Percentiles rank a stretch among this genome's conserved stretches.
Conservation (phyloP, 2,113 vertebrate species). For the Solea solea region DNA sequence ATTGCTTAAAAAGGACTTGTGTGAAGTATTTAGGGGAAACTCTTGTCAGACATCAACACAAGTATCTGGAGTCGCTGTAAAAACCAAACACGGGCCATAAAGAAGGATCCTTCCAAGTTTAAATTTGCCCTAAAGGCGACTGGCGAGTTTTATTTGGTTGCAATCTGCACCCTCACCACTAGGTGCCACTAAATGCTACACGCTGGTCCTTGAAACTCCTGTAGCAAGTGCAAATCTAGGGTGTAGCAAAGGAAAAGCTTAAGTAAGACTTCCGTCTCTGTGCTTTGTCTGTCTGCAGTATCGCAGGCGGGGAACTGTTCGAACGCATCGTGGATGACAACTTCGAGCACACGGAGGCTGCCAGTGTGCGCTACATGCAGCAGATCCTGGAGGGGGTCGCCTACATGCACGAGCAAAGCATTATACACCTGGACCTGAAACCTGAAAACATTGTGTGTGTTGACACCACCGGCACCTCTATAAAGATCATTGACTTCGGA, state of each 20-base stretch:
- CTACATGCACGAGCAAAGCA: conserved; percentile 91
- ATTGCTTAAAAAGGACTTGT: too few relatives aligned
- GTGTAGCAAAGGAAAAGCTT: background rate
- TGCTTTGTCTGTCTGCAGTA: conserved; percentile 74
- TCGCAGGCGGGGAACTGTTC: conserved; percentile 94
- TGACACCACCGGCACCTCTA: conserved; percentile 86
- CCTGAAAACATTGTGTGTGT: conserved; percentile 97
- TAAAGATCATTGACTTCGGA: conserved; percentile 99
- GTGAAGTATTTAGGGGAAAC: too few relatives aligned
- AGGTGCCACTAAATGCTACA: background rate
- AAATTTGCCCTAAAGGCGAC: too few relatives aligned
- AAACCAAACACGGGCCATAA: background rate
- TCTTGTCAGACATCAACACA: too few relatives aligned
- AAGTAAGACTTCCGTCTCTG: background rate
- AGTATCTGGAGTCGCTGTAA: background rate
- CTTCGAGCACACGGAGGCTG: conserved; percentile 89
- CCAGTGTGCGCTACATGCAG: conserved; percentile 88
- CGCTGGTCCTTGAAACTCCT: background rate
- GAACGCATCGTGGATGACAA: conserved; percentile 94
- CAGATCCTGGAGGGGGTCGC: conserved; percentile 92
- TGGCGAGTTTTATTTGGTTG: background rate
- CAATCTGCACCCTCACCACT: background rate
- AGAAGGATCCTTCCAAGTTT: too few relatives aligned
- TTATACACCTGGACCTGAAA: conserved; percentile 95
- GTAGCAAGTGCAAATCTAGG: background rate